A percentile compares a stretch with the other conserved stretches of the same genome.
These are phyloP conservation scores for Agonopterix heracliana DNA, from an alignment of 2,888 invertebrate species.

Conservation along the genomic window DNA sequence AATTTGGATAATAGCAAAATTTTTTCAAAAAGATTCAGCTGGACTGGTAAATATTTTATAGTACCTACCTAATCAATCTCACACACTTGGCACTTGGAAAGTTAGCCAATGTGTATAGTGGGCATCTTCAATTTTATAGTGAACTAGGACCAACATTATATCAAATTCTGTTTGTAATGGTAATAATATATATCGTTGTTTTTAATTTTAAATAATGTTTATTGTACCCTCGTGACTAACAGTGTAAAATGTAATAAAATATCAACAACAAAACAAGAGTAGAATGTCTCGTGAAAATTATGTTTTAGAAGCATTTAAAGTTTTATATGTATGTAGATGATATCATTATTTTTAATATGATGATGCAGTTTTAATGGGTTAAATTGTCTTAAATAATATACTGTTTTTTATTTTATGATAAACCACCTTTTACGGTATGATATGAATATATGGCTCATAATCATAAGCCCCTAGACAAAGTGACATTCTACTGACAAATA, in stretches of 20 bases:
- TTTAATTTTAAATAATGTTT: constrained; percentile 65
- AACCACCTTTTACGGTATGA: not conserved
- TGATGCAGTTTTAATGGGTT: constrained; percentile 69
- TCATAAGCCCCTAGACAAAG: too few relatives aligned
- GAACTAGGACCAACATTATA: constrained; percentile 63
- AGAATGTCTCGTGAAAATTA: constrained; percentile 63
- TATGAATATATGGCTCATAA: too few relatives aligned
- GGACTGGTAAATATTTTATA: not conserved
- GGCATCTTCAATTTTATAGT: constrained; percentile 31
- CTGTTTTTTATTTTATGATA: constrained; percentile 24
- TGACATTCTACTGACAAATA: too few relatives aligned
- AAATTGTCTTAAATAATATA: constrained; percentile 51
- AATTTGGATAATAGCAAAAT: constrained; percentile 27
- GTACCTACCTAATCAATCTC: not conserved
- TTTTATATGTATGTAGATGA: constrained; percentile 62
- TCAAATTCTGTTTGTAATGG: constrained; percentile 49
- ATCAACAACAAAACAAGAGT: constrained; percentile 38
- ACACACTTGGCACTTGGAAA: not conserved
- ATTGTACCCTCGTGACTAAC: constrained; percentile 52
- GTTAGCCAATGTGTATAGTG: not conserved
- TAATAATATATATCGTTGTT: constrained; percentile 57
- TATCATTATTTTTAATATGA: constrained; percentile 71
- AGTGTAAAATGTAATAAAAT: constrained; percentile 40
- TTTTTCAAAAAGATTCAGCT: constrained; percentile 11
- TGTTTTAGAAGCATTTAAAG: constrained; percentile 73